Base-by-base conservation (phyloP, 2,113 vertebrate species). In the Rhinolophus sinicus region DNA sequence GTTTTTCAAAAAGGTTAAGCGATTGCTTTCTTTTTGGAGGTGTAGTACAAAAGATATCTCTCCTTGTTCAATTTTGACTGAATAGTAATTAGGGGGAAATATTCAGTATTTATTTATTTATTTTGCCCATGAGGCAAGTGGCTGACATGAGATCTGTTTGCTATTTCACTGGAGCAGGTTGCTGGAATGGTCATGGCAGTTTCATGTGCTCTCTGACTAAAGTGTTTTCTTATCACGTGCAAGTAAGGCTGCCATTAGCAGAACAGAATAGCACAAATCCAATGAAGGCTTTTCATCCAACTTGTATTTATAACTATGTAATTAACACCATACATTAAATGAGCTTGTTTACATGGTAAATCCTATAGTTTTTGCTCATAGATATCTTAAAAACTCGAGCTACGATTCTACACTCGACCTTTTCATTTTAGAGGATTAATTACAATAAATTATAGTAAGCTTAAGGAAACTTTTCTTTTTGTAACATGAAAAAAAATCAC, bases 271-370 rank as follows among this genome's bases (percentile, higher is more conserved):
- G 50, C 87, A 75, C n/a, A 94, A 89, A 93, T 50, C 28, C 76
- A 95, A 90, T 67, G 35, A 75, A 60, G 47, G 16, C 5, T 50
- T 87, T 90, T 88, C 44, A 78, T 90, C 30, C 56, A 89, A 70
- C 52, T 85, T 88, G 47, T 67, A 73, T 93, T 92, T 94, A 69
- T 54, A 93, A 60, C 60, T 72, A 40, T 38, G 8, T 96, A 89
- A 96, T 89, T 96, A 95, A 86, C 24, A 67, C 50, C 75, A 78
- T 90, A 33, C 21, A 94, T 77, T 88, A 96, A 92, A 90, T 58
- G 50, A 94, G 47, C 40, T 82, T 95, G 33, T 89, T 96, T 95
- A 95, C 44, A 94, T 24, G 70, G 81, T 83, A 97, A 96, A 94
- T 80, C n/a, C 47, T 83, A 86, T 64, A 75, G 84, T 65, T 96